phyloP scores from a whole-genome alignment of 1,140 invertebrate species.

The Agrypnia vestita region DNA sequence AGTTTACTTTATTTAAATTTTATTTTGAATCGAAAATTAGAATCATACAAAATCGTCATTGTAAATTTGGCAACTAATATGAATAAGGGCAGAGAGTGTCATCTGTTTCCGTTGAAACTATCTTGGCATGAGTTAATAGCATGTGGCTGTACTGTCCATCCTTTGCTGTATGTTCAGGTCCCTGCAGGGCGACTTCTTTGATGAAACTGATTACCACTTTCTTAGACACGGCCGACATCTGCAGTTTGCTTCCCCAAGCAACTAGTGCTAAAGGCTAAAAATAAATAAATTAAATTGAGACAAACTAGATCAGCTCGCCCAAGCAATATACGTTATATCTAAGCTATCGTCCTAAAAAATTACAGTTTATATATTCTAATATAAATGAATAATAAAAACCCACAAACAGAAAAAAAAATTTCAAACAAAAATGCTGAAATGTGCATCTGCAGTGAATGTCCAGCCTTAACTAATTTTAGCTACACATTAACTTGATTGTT shows the following conservation, averaged over 20 bases:
- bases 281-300: constrained; percentile 28
- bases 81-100: constrained; percentile 70
- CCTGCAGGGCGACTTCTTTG: constrained; percentile 76
- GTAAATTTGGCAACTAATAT: constrained; percentile 13
- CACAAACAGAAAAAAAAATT: no score
- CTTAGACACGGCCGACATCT: constrained; percentile 81
- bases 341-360: no score
- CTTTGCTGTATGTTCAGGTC: constrained; percentile 76
- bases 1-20: no score
- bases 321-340: no score
- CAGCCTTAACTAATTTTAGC: no score
- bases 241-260: constrained; percentile 83
- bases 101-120: constrained; percentile 73
- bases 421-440: no score
- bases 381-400: no score
- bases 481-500: no score
- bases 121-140: constrained; percentile 72
- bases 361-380: no score
- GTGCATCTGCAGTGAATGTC: no score
- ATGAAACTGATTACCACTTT: constrained; percentile 78
- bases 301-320: no score
- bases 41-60: not conserved
- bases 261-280: constrained; percentile 83
- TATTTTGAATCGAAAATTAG: no score
- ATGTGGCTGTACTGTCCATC: constrained; percentile 78